These are phyloP conservation scores for Apeira syringaria DNA, from an alignment of 2,888 invertebrate genomes.

Conservation along the genomic window DNA sequence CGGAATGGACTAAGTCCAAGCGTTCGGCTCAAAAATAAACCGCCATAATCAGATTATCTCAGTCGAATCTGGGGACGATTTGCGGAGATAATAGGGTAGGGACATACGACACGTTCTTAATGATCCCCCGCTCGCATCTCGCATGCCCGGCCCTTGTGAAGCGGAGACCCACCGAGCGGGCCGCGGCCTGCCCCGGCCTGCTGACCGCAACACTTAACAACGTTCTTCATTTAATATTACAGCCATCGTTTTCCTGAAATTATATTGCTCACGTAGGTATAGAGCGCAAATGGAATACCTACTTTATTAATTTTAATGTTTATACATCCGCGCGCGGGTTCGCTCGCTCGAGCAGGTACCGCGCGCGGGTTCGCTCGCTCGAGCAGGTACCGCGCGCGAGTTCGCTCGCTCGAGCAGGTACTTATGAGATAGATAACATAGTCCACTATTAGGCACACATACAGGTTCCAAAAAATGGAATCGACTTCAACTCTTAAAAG, in stretches of 20 bases:
- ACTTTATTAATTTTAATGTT: no score
- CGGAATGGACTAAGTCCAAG: no score
- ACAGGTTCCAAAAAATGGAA: no score
- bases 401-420: no score
- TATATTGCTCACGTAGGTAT: not conserved
- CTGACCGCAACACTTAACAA: slow-evolving; percentile 26
- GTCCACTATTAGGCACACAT: no score
- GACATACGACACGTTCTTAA: slow-evolving; percentile 33
- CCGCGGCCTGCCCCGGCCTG: slow-evolving; percentile 21
- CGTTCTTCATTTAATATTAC: slow-evolving; percentile 18
- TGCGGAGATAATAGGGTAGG: slow-evolving; percentile 28
- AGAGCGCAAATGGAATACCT: not conserved
- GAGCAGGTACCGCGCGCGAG: no score
- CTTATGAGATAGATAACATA: no score
- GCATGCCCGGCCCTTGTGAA: slow-evolving; percentile 30
- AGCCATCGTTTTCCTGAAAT: slow-evolving; percentile 16
- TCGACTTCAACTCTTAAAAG: no score
- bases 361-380: no score
- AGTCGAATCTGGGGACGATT: slow-evolving; percentile 31
- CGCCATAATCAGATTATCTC: slow-evolving; percentile 21
- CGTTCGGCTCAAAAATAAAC: no score
- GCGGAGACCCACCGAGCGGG: slow-evolving; percentile 18
- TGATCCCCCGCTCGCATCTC: slow-evolving; percentile 28
- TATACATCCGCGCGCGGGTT: no score
- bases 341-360: no score